phyloP scores from a whole-genome alignment of 2,113 vertebrate genomes.

The Leptobrachium leishanense region DNA sequence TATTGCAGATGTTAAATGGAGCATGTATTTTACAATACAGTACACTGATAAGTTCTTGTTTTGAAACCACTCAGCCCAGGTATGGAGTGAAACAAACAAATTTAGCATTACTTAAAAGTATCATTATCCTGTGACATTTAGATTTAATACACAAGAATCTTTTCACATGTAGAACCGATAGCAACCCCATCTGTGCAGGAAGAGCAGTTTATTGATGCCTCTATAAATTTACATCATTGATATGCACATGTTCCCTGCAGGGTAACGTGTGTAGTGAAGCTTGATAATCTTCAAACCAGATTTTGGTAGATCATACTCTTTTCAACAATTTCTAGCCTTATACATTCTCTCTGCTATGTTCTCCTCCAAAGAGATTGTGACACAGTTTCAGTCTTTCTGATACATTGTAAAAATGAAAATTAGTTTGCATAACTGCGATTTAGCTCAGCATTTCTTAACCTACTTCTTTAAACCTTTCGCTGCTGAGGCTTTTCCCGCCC shows the following conservation, averaged over 20 bases:
- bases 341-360: background rate
- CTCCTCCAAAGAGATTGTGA: too few relatives aligned
- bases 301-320: background rate
- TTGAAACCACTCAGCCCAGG: background rate
- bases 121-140: conserved; percentile 18
- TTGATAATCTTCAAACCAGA: background rate
- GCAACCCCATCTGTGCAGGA: background rate
- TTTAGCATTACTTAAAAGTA: background rate
- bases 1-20: too few relatives aligned
- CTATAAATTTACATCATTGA: background rate
- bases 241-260: background rate
- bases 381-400: too few relatives aligned
- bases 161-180: conserved; percentile 1
- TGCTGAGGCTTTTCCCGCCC: too few relatives aligned
- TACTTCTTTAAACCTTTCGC: too few relatives aligned
- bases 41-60: background rate
- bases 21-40: too few relatives aligned
- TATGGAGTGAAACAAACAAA: background rate
- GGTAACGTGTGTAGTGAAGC: background rate
- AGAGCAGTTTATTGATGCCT: background rate
- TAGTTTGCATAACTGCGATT: too few relatives aligned
- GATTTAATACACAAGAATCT: background rate
- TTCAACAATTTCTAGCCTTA: conserved; percentile 27
- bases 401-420: too few relatives aligned
- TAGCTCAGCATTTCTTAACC: too few relatives aligned